phyloP scores from a whole-genome alignment of 2,888 invertebrate species.

The Polylopha cassiicola region DNA sequence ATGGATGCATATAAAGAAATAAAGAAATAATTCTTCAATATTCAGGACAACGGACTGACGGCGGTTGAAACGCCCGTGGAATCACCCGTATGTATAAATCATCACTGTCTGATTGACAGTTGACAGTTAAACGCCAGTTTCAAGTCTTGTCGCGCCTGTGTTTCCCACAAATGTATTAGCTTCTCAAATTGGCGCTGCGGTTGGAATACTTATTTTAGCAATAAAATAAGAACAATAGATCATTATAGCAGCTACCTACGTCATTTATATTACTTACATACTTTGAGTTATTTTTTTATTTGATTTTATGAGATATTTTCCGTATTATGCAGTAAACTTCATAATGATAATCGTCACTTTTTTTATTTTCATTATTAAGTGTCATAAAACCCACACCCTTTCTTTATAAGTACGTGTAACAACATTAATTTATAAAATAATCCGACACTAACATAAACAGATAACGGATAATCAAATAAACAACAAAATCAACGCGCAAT shows the following conservation, averaged over 20 bases:
- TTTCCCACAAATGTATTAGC: constrained; percentile 15
- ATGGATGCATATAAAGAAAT: too few relatives aligned
- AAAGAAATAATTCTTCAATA: too few relatives aligned
- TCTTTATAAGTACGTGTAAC: too few relatives aligned
- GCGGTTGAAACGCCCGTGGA: too few relatives aligned
- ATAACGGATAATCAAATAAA: constrained; percentile 28
- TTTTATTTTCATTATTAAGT: too few relatives aligned
- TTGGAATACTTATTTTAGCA: constrained; percentile 11
- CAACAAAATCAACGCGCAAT: constrained; percentile 25
- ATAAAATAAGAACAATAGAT: constrained; percentile 20
- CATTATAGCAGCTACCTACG: constrained; percentile 3
- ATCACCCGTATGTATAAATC: neutral
- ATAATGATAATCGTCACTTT: too few relatives aligned
- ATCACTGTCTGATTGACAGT: constrained; percentile 13
- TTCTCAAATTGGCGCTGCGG: constrained; percentile 17
- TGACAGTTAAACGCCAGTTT: constrained; percentile 15
- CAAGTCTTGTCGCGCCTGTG: constrained; percentile 26
- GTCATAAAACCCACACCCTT: too few relatives aligned
- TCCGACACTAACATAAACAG: constrained; percentile 17
- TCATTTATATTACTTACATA: too few relatives aligned
- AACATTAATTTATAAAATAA: constrained; percentile 16
- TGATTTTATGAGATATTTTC: neutral
- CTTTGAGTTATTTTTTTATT: neutral
- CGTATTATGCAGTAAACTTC: constrained; percentile 4
- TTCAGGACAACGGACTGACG: too few relatives aligned